Evolutionary conservation across 2,113 vertebrate genomes (phyloP).

Genomic region (Onychorhynchus coronatus): DNA sequence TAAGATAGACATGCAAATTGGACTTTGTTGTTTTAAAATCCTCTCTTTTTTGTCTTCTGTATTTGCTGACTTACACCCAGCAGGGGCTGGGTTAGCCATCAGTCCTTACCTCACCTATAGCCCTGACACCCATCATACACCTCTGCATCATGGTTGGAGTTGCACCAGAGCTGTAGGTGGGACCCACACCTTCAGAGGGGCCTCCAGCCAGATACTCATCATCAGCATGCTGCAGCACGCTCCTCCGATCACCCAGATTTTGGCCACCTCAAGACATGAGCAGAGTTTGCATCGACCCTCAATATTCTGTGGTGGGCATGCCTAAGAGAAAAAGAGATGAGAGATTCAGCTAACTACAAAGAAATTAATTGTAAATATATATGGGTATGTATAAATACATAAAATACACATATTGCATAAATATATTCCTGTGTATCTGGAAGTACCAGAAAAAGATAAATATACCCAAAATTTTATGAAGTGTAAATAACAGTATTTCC

Average conservation of each 20-base stretch:
- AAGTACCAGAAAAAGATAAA: not conserved
- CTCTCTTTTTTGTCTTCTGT: not conserved
- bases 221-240: rapidly evolving
- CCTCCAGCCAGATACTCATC: rapidly evolving
- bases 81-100: rapidly evolving
- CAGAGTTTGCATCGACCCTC: not conserved
- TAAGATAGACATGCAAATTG: not conserved
- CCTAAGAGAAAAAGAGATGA: not conserved
- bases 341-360: not conserved
- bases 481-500: not conserved
- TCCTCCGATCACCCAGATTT: not conserved
- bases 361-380: not conserved
- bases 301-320: too few relatives aligned
- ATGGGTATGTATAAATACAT: not conserved
- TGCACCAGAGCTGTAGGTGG: not conserved
- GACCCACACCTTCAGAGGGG: not conserved
- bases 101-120: not conserved
- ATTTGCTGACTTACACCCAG: not conserved
- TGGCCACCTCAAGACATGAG: rapidly evolving
- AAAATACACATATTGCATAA: not conserved
- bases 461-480: not conserved
- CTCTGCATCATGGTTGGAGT: rapidly evolving
- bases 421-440: not conserved
- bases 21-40: not conserved
- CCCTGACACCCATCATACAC: not conserved